Evolutionary conservation across 2,113 vertebrate species (phyloP).

Genomic region (Serinus canaria): DNA sequence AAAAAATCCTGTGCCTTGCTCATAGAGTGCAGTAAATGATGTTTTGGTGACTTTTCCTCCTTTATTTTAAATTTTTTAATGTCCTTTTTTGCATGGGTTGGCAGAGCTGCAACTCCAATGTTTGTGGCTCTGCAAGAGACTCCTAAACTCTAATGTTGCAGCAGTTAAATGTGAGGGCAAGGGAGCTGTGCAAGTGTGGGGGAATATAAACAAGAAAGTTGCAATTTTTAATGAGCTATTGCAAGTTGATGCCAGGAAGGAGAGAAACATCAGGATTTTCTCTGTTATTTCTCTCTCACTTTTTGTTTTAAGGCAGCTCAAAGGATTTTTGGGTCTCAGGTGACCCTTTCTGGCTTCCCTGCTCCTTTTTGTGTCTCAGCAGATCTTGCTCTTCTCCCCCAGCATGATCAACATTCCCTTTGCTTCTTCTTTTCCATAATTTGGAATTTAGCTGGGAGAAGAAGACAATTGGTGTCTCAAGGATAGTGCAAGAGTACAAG

Average conservation of each 20-base stretch:
- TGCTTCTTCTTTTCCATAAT: background rate
- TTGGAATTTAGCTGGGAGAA: background rate
- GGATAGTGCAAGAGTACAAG: background rate
- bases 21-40: background rate
- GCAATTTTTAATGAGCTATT: background rate
- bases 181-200: accelerated
- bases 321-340: background rate
- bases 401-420: background rate
- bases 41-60: accelerated
- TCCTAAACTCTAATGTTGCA: background rate
- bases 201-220: background rate
- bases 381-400: background rate
- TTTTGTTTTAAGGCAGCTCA: background rate
- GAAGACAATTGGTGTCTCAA: background rate
- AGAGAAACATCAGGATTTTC: background rate
- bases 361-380: background rate
- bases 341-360: background rate
- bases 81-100: background rate
- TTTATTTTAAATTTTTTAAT: background rate
- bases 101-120: background rate
- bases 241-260: background rate
- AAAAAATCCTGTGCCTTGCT: background rate
- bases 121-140: background rate
- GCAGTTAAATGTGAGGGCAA: background rate
- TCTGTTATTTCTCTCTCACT: background rate